These are phyloP conservation scores for Parnassius orleans DNA, from an alignment of 2,888 invertebrate species.

Conservation along the genomic window DNA sequence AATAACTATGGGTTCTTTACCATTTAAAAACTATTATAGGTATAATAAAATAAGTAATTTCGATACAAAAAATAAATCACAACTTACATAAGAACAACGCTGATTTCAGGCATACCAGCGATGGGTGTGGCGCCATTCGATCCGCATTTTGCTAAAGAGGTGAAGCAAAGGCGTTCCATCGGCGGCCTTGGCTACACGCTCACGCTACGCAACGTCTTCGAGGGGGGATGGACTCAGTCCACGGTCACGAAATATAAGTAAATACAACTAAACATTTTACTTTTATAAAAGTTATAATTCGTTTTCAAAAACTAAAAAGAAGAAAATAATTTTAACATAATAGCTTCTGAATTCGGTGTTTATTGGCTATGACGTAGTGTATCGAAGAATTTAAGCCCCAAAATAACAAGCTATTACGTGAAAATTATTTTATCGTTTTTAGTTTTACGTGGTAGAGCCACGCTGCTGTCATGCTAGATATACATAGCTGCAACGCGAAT, in stretches of 20 bases:
- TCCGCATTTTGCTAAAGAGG: constrained; percentile 86
- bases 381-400: too few species aligned
- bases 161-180: constrained; percentile 83
- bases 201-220: constrained; percentile 86
- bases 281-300: too few species aligned
- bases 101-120: constrained; percentile 83
- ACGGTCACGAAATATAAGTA: constrained; percentile 88
- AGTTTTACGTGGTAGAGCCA: too few species aligned
- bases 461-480: too few species aligned
- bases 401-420: too few species aligned
- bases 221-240: constrained; percentile 88
- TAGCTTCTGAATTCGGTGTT: not conserved
- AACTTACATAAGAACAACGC: not conserved
- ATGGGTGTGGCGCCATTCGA: constrained; percentile 88
- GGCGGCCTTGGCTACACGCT: constrained; percentile 85
- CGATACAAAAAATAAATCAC: not conserved
- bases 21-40: too few species aligned
- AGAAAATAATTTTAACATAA: too few species aligned
- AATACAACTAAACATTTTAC: constrained; percentile 15
- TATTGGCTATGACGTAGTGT: not conserved
- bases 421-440: too few species aligned
- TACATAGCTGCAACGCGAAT: too few species aligned
- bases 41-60: too few species aligned
- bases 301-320: too few species aligned
- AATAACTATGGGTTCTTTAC: too few species aligned